Evolutionary conservation across 2,888 invertebrate species (phyloP).

Genomic region (Latrodectus hesperus): DNA sequence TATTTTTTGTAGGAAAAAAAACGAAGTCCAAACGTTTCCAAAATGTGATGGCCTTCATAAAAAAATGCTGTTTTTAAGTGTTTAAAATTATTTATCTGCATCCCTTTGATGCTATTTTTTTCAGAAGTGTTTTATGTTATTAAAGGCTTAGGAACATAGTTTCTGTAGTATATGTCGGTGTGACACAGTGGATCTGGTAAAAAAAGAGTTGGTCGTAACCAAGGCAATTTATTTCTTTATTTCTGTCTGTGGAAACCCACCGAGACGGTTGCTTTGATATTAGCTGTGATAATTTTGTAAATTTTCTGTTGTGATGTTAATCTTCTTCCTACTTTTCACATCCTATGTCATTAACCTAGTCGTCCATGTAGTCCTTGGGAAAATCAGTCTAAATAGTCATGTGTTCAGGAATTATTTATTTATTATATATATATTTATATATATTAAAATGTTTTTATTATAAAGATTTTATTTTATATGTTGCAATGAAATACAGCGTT

Average conservation of each 20-base stretch:
- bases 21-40: conserved; percentile 51
- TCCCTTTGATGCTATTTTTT: conserved; percentile 69
- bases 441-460: background rate
- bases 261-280: conserved; percentile 58
- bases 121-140: conserved; percentile 64
- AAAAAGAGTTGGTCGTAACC: conserved; percentile 54
- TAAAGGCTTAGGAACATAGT: conserved; percentile 54
- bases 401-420: too few relatives aligned
- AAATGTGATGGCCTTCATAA: conserved; percentile 56
- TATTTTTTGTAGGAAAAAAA: conserved; percentile 70
- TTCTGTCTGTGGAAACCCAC: conserved; percentile 52
- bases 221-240: conserved; percentile 43
- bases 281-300: conserved; percentile 68
- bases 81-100: conserved; percentile 68
- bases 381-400: conserved; percentile 27
- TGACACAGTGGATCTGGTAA: conserved; percentile 33
- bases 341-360: conserved; percentile 37
- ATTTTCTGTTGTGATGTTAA: conserved; percentile 64
- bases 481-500: too few relatives aligned
- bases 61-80: conserved; percentile 69
- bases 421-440: conserved; percentile 11
- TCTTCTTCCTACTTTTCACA: conserved; percentile 6
- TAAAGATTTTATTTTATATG: too few relatives aligned
- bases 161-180: conserved; percentile 58
- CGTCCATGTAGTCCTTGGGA: conserved; percentile 21